These are phyloP conservation scores for Argentina silus DNA, from an alignment of 2,797 vertebrate genomes.

Conservation along the genomic window DNA sequence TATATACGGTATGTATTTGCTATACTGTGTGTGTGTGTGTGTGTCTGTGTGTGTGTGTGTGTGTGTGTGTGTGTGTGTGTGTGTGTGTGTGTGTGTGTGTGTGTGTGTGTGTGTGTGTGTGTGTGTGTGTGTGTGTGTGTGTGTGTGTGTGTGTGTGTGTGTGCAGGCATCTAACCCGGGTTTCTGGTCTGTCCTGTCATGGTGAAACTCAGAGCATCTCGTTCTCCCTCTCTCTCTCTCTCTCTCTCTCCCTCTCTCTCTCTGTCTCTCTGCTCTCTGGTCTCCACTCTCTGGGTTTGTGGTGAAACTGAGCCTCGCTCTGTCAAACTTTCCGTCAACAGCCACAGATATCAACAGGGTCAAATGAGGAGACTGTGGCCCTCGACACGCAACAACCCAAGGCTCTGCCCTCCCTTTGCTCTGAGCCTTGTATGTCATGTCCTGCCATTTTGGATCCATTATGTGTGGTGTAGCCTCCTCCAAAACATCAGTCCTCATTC, in stretches of 20 bases:
- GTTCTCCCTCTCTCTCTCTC: background rate
- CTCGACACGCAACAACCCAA: slow-evolving; percentile 42
- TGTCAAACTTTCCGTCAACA: slow-evolving; percentile 78
- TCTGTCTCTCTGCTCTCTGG: slow-evolving; percentile 31
- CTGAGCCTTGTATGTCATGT: slow-evolving; percentile 34
- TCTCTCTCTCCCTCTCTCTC: slow-evolving; percentile 36
- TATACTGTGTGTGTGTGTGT: no score
- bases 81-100: background rate
- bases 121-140: slow-evolving; percentile 20
- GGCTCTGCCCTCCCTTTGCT: slow-evolving; percentile 41
- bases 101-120: background rate
- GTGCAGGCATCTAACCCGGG: slow-evolving; percentile 5
- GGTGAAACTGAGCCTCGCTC: slow-evolving; percentile 70
- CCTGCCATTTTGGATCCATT: slow-evolving; percentile 17
- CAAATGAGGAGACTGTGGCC: slow-evolving; percentile 60
- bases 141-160: slow-evolving; percentile 1
- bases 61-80: slow-evolving; percentile 7
- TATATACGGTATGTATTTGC: no score
- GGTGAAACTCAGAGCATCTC: background rate
- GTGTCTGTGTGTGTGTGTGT: no score
- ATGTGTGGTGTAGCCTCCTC: slow-evolving; percentile 13
- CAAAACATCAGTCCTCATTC: background rate
- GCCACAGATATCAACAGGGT: slow-evolving; percentile 78
- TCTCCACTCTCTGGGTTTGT: slow-evolving; percentile 62
- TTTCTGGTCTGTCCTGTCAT: slow-evolving; percentile 19